These are phyloP conservation scores for Laterallus jamaicensis DNA, from an alignment of 2,113 vertebrate species.

Conservation along the genomic window DNA sequence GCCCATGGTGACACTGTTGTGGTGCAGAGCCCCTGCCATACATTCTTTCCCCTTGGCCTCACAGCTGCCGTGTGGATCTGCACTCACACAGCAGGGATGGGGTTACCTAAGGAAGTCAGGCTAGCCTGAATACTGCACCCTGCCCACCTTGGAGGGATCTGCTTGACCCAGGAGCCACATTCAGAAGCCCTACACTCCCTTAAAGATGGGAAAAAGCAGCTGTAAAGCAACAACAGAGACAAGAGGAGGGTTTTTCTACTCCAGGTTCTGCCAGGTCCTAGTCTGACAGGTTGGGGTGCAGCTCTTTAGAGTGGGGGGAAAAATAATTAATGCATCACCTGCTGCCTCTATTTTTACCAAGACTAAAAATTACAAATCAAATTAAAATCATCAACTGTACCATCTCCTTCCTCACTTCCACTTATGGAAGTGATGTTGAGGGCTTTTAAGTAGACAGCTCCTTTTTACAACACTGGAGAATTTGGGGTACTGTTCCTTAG, in stretches of 20 bases:
- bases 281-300: not conserved
- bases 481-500: not conserved
- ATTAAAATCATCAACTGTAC: not conserved
- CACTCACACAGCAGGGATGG: not conserved
- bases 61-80: rapidly evolving
- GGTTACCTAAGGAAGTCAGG: not conserved
- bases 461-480: not conserved
- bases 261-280: not conserved
- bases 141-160: not conserved
- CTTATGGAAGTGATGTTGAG: not conserved
- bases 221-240: not conserved
- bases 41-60: not conserved
- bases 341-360: not conserved
- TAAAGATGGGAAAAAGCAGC: not conserved
- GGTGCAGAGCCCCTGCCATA: not conserved
- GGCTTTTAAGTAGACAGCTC: not conserved
- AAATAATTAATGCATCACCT: not conserved
- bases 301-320: not conserved
- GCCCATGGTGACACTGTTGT: not conserved
- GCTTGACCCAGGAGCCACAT: not conserved
- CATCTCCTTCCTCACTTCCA: not conserved
- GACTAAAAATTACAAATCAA: not conserved
- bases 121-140: not conserved
- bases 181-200: not conserved
- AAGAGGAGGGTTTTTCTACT: not conserved